Evolutionary conservation across 2,888 invertebrate species (phyloP).

Genomic region (Amphipoea oculea): DNA sequence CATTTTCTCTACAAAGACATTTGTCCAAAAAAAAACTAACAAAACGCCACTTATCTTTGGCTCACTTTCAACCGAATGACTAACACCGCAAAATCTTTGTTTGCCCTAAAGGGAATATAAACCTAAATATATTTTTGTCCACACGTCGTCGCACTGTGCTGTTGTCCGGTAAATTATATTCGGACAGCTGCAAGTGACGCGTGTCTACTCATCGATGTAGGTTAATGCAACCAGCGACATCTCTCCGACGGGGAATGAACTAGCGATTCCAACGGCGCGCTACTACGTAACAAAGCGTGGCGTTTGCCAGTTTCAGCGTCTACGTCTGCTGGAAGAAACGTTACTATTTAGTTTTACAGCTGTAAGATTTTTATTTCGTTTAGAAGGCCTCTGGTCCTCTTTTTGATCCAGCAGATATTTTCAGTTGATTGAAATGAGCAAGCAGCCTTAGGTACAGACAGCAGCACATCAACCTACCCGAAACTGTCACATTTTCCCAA

Average conservation of each 20-base stretch:
- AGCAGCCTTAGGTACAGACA: background rate
- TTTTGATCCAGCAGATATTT: background rate
- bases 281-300: constrained; percentile 38
- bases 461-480: too few species aligned
- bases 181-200: constrained; percentile 80
- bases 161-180: constrained; percentile 78
- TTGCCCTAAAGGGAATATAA: constrained; percentile 54
- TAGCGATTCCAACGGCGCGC: constrained; percentile 68
- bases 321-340: constrained; percentile 23
- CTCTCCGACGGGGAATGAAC: constrained; percentile 77
- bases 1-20: background rate
- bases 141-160: constrained; percentile 64
- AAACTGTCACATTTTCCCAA: too few species aligned
- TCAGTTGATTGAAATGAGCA: background rate
- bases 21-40: constrained; percentile 5
- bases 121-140: constrained; percentile 41
- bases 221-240: constrained; percentile 85
- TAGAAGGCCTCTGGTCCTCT: background rate
- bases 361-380: background rate
- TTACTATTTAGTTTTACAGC: background rate
- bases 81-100: constrained; percentile 44
- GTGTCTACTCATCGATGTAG: constrained; percentile 78
- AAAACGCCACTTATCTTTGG: constrained; percentile 30
- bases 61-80: constrained; percentile 36
- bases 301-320: constrained; percentile 37